phyloP scores from a whole-genome alignment of 1,140 invertebrate species.

The Rhizoglyphus robini region DNA sequence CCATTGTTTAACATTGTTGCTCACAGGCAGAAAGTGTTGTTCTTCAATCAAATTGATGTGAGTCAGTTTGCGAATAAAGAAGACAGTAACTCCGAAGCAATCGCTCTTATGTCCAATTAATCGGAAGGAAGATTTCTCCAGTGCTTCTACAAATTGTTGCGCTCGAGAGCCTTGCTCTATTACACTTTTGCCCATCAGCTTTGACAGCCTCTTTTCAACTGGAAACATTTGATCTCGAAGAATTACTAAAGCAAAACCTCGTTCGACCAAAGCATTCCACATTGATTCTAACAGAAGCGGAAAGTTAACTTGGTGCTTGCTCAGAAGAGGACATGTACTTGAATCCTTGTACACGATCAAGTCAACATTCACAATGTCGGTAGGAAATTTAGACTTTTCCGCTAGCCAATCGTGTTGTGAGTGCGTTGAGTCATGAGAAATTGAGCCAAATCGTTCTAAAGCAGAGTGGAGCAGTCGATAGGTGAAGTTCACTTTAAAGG shows the following conservation, averaged over 20 bases:
- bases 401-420: slow-evolving; percentile 10
- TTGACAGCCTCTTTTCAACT: background rate
- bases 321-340: background rate
- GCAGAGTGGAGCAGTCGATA: background rate
- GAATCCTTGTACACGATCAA: slow-evolving; percentile 33
- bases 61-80: background rate
- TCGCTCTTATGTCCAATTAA: background rate
- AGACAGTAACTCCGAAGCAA: background rate
- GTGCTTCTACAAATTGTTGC: background rate
- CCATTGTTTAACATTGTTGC: slow-evolving; percentile 22
- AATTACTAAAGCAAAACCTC: slow-evolving; percentile 61
- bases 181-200: background rate
- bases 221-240: slow-evolving; percentile 28
- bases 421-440: background rate
- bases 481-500: slow-evolving; percentile 4
- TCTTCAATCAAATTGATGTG: background rate
- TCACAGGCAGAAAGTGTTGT: slow-evolving; percentile 21
- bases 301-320: slow-evolving; percentile 29
- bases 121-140: background rate
- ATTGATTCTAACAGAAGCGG: slow-evolving; percentile 30
- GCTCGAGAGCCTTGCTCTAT: background rate
- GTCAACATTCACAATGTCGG: slow-evolving; percentile 24
- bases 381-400: slow-evolving; percentile 13
- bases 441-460: background rate
- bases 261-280: slow-evolving; percentile 43